Base-by-base conservation (phyloP, 2,888 invertebrate species). In the Neoaliturus tenellus region DNA sequence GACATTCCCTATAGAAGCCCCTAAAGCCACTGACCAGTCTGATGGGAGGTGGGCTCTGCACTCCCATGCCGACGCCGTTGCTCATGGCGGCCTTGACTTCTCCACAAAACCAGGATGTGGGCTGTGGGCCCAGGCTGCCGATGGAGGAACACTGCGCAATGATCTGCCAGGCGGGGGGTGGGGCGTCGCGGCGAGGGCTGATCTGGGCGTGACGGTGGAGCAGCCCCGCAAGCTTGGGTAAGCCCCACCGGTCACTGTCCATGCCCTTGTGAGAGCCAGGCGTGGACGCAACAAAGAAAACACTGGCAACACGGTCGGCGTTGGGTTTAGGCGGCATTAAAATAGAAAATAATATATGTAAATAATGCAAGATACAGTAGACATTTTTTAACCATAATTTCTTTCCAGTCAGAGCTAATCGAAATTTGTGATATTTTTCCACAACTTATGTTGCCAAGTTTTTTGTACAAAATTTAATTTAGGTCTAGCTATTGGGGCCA, bases 71-170 rank as follows among this genome's bases (percentile, higher is more conserved):
- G 14, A 91, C 91, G 85, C 93, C 93, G 48, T 85, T 55, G 28
- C 87, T 86, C 86, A 94, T 90, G 85, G 94, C 94, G 28, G 93
- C 92, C 0, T 95, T 90, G 85, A 98, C 94, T 86, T 97, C 96
- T 0, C 94, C 94, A 4, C 93, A 92, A 85, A 98, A 91, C 98
- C 98, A 98, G 58, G 92, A 90, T 10, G 92, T 86, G 20, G 90
- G 91, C 0, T 91, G 89, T 4, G 90, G 89, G 86, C 92, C 90
- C 80, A 91, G 90, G 0, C 87, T 87, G 1, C 98, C 99, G 55
- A 99, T 95, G 86, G 98, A 98, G 39, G 98, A 98, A 82, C 97
- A 96, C 91, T 99, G 98, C 0, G 96, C 96, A 2, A 98, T 90
- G 0, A 98, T 91, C 0, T 95, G 93, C 93, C 96, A 96, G 87